Percentiles rank a stretch among this genome's conserved stretches.
Evolutionary conservation across 1,140 invertebrate genomes (phyloP).

Genomic region (Polypedilum vanderplanki): DNA sequence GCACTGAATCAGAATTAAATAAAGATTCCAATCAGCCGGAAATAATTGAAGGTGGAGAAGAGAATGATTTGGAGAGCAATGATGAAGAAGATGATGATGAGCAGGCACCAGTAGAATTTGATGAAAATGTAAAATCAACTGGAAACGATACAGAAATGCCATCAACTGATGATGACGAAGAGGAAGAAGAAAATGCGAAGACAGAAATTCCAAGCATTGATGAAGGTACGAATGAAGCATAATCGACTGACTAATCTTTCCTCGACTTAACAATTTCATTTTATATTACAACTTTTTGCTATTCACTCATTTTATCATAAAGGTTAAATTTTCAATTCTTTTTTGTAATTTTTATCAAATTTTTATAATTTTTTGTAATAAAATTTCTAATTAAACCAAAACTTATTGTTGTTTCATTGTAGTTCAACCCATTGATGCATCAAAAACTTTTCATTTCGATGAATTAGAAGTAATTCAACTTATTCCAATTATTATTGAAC

Average conservation of each 20-base stretch:
- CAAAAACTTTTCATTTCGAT: background rate
- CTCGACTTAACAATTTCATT: background rate
- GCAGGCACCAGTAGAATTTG: background rate
- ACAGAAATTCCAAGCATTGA: background rate
- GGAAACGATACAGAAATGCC: conserved; percentile 8
- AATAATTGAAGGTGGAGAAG: no score
- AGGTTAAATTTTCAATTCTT: background rate
- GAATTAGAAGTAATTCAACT: background rate
- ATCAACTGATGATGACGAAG: background rate
- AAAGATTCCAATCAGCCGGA: no score
- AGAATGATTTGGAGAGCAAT: background rate
- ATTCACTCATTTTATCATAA: background rate
- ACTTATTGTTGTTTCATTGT: conserved; percentile 1
- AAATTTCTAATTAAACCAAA: background rate
- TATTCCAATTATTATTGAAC: background rate
- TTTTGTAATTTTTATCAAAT: background rate
- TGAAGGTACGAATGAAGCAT: background rate
- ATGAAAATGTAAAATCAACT: background rate
- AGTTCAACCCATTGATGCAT: background rate
- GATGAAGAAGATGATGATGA: background rate
- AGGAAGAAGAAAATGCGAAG: background rate
- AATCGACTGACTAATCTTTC: background rate
- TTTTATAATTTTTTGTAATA: background rate
- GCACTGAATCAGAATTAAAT: no score
- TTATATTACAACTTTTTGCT: background rate